These are phyloP conservation scores for Rhingia rostrata DNA, from an alignment of 2,888 invertebrate genomes.

Conservation along the genomic window DNA sequence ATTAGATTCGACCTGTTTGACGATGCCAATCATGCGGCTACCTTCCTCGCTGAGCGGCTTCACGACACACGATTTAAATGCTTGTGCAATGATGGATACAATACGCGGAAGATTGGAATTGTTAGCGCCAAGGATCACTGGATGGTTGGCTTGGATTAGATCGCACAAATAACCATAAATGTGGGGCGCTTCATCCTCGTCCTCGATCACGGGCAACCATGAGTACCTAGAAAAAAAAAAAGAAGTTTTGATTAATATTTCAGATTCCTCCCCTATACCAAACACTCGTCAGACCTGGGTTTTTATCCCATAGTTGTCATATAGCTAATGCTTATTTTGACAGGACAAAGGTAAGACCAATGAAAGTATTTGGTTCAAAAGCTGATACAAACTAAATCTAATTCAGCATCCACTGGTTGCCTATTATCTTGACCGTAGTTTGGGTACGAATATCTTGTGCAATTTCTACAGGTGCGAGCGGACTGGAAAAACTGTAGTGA, in stretches of 20 bases:
- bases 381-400: no score
- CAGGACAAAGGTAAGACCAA: no score
- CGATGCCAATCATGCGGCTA: constrained; percentile 91
- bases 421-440: no score
- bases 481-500: no score
- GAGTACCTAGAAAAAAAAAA: constrained; percentile 85
- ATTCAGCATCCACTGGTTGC: no score
- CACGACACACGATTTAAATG: constrained; percentile 92
- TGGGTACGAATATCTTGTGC: no score
- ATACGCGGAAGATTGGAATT: constrained; percentile 95
- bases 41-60: constrained; percentile 89
- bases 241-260: not conserved
- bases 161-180: constrained; percentile 98
- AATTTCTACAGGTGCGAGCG: no score
- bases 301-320: no score
- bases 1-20: constrained; percentile 93
- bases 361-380: no score
- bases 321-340: no score
- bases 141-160: constrained; percentile 95
- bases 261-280: not conserved
- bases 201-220: constrained; percentile 98
- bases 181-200: constrained; percentile 97
- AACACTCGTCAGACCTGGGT: constrained; percentile 1
- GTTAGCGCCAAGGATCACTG: constrained; percentile 92
- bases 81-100: constrained; percentile 94